Conservation (phyloP, 1,140 invertebrate genomes). For the Hydropsyche tenuis region DNA sequence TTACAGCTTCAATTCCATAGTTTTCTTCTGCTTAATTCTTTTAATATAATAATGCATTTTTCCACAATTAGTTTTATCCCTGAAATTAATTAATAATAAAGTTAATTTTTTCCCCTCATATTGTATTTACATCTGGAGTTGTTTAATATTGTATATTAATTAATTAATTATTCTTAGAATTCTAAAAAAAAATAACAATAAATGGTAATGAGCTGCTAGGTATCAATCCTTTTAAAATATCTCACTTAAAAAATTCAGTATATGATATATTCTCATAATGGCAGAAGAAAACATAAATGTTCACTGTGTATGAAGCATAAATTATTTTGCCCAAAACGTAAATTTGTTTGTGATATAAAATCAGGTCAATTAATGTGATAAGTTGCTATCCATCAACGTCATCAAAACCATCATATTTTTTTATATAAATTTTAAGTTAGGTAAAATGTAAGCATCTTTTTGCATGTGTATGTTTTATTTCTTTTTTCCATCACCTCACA, state of each 20-base stretch:
- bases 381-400: slow-evolving; percentile 1
- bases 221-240: no score
- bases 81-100: not conserved
- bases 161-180: no score
- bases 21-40: slow-evolving; percentile 24
- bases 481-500: slow-evolving; percentile 57
- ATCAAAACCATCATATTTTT: slow-evolving; percentile 9
- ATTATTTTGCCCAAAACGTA: no score
- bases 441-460: slow-evolving; percentile 46
- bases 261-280: no score
- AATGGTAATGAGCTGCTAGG: no score
- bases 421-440: slow-evolving; percentile 30
- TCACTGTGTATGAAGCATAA: not conserved
- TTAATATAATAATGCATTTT: slow-evolving; percentile 11
- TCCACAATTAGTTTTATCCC: not conserved
- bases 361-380: slow-evolving; percentile 23
- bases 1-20: not conserved
- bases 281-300: not conserved
- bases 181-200: no score
- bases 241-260: no score
- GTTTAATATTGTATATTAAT: no score
- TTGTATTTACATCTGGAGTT: no score
- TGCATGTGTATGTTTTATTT: slow-evolving; percentile 53
- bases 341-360: not conserved
- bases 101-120: no score